Evolutionary conservation across 2,888 invertebrate species (phyloP).

Genomic region (Lottia scabra): DNA sequence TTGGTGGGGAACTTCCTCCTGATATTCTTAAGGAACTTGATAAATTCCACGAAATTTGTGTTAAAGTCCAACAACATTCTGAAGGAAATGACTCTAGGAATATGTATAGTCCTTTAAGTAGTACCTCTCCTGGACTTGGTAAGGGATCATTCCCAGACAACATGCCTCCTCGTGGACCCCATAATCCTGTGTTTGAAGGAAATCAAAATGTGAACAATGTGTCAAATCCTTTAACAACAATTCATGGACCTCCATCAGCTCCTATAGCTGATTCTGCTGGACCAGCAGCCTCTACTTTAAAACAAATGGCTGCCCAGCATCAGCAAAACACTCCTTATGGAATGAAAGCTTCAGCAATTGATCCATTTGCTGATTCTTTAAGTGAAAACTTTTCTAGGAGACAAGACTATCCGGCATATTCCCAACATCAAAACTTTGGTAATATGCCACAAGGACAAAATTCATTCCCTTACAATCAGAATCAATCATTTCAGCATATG

Average conservation of each 20-base stretch:
- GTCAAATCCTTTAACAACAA: slow-evolving; percentile 15
- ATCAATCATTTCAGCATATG: slow-evolving; percentile 34
- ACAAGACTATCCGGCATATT: slow-evolving; percentile 37
- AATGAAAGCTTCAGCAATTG: slow-evolving; percentile 56
- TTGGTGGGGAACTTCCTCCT: slow-evolving; percentile 65
- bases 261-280: slow-evolving; percentile 71
- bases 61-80: slow-evolving; percentile 44
- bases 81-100: slow-evolving; percentile 40
- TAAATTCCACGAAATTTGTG: slow-evolving; percentile 54
- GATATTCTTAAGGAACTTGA: slow-evolving; percentile 53
- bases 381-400: slow-evolving; percentile 29
- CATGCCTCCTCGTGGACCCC: slow-evolving; percentile 18
- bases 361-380: slow-evolving; percentile 20
- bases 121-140: slow-evolving; percentile 40
- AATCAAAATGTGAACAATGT: slow-evolving; percentile 22
- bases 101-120: slow-evolving; percentile 33
- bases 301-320: slow-evolving; percentile 97
- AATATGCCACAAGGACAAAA: slow-evolving; percentile 12
- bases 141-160: slow-evolving; percentile 31
- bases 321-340: slow-evolving; percentile 75
- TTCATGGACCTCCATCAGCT: slow-evolving; percentile 22
- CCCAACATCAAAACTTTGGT: slow-evolving; percentile 22
- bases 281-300: slow-evolving; percentile 93
- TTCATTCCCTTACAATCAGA: slow-evolving; percentile 15
- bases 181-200: slow-evolving; percentile 30